These are phyloP conservation scores for Siderastrea siderea DNA, from an alignment of 92 coral and sea anemone genomes.

Conservation along the genomic window DNA sequence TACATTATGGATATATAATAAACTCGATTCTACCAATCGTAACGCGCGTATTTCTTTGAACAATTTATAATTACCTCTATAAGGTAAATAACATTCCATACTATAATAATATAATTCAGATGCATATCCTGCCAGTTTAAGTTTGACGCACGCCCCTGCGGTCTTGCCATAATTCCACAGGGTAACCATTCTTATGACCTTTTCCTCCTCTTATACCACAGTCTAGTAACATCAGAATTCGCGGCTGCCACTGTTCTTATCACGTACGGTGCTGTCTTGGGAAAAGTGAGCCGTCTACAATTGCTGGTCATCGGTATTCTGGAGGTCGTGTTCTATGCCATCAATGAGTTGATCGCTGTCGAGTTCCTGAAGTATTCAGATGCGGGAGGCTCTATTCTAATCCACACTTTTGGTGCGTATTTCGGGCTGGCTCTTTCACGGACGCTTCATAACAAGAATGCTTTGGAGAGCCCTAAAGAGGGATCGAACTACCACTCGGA, in stretches of 20 bases:
- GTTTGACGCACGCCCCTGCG: too few relatives aligned
- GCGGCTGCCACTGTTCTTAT: conserved; percentile 82
- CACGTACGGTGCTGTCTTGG: conserved; percentile 81
- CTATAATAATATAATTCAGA: too few relatives aligned
- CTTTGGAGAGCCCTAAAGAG: conserved; percentile 62
- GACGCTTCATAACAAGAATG: conserved; percentile 36
- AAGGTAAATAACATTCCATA: too few relatives aligned
- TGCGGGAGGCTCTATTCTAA: conserved; percentile 78
- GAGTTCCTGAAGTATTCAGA: conserved; percentile 74
- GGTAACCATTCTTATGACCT: too few relatives aligned
- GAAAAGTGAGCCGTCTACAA: conserved; percentile 83
- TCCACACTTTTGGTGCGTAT: conserved; percentile 81
- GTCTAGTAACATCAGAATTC: conserved; percentile 73
- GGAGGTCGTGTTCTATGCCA: conserved; percentile 67
- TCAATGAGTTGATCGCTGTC: conserved; percentile 72
- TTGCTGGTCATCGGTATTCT: conserved; percentile 72
- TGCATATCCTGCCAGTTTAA: too few relatives aligned
- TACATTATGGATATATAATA: too few relatives aligned
- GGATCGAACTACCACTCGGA: conserved; percentile 77
- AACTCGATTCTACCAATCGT: too few relatives aligned
- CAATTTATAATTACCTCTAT: too few relatives aligned
- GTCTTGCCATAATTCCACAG: too few relatives aligned
- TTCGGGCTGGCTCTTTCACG: conserved; percentile 78
- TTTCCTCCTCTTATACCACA: neutral
- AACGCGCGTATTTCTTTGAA: too few relatives aligned